Evolutionary conservation across 1,140 invertebrate species (phyloP).

Genomic region (Propsilocerus akamusi): DNA sequence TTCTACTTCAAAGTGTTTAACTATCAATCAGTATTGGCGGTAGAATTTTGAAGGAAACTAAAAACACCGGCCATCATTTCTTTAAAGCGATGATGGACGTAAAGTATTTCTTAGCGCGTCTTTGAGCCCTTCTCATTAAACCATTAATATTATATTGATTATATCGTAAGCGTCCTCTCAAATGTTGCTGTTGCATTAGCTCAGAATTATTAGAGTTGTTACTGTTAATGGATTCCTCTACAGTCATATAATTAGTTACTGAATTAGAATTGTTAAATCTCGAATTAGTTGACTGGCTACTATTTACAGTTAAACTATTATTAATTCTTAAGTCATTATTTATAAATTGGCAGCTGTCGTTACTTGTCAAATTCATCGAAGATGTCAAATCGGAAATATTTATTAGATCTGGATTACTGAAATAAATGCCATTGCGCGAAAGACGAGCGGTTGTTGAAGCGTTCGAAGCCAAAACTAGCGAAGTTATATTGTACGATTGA

Average conservation of each 20-base stretch:
- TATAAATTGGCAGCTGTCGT: slow-evolving; percentile 1
- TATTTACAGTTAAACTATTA: neutral
- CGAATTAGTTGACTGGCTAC: neutral
- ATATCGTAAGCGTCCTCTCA: neutral
- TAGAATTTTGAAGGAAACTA: too few species aligned
- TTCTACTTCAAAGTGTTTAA: too few species aligned
- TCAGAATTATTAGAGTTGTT: slow-evolving; percentile 1
- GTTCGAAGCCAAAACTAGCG: neutral
- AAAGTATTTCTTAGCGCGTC: neutral
- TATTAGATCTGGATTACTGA: neutral
- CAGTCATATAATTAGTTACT: neutral
- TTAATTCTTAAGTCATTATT: slow-evolving; percentile 2
- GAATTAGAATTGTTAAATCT: slow-evolving; percentile 2
- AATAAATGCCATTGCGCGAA: neutral
- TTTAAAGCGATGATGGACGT: too few species aligned
- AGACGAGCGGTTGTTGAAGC: neutral
- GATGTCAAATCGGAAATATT: neutral
- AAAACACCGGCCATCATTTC: too few species aligned
- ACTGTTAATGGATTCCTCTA: neutral
- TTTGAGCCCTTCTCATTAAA: neutral
- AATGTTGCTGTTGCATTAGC: neutral
- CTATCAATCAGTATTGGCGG: too few species aligned
- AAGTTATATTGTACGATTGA: neutral
- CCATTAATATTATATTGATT: slow-evolving; percentile 1
- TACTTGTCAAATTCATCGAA: neutral